Evolutionary conservation across 1,140 invertebrate species (phyloP).

Genomic region (Goniozus legneri): DNA sequence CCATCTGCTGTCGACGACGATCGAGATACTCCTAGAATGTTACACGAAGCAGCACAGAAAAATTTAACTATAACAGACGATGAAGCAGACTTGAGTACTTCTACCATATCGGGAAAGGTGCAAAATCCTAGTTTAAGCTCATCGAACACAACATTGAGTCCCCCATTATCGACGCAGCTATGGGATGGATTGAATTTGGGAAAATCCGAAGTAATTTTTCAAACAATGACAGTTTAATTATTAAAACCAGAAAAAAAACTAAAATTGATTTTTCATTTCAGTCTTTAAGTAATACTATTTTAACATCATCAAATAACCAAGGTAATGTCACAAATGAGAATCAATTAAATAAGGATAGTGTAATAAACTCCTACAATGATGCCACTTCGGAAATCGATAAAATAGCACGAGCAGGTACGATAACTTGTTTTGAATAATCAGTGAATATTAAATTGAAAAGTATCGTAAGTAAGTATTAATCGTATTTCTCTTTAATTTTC

Average conservation of each 20-base stretch:
- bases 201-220: conserved; percentile 7
- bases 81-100: conserved; percentile 25
- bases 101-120: conserved; percentile 20
- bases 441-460: no score
- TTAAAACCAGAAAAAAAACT: conserved; percentile 1
- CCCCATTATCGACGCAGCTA: conserved; percentile 39
- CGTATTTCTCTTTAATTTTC: conserved; percentile 58
- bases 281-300: conserved; percentile 11
- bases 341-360: conserved; percentile 28
- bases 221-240: no score
- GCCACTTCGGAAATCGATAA: conserved; percentile 50
- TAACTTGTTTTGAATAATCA: no score
- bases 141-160: conserved; percentile 36
- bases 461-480: no score
- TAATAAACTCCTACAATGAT: conserved; percentile 44
- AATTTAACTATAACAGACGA: conserved; percentile 37
- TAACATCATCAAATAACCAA: conserved; percentile 13
- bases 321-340: conserved; percentile 27
- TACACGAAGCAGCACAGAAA: conserved; percentile 38
- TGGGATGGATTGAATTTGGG: conserved; percentile 40
- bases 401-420: conserved; percentile 50
- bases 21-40: conserved; percentile 36
- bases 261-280: conserved; percentile 14
- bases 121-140: conserved; percentile 37
- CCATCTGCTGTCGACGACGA: conserved; percentile 60